A percentile compares a stretch with the other conserved stretches of the same genome.
Conservation (phyloP, 2,888 invertebrate genomes). For the Euzophera pinguis region DNA sequence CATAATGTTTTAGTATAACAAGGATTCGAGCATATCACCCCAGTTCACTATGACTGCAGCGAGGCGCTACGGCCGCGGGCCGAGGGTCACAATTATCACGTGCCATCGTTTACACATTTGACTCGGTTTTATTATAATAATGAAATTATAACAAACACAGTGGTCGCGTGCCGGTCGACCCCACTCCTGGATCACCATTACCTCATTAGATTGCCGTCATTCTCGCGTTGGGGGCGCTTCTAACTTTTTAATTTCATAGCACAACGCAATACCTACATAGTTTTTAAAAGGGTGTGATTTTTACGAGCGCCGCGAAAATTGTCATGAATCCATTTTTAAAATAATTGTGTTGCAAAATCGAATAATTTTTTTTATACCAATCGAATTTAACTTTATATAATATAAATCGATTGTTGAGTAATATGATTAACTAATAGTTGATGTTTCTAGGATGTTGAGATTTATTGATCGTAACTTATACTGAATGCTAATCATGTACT, state of each 20-base stretch:
- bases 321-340: not conserved
- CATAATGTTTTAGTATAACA: not conserved
- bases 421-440: not conserved
- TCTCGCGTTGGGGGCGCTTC: conserved; percentile 48
- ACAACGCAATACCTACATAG: conserved; percentile 34
- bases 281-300: conserved; percentile 59
- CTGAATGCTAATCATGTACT: not conserved
- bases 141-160: conserved; percentile 62
- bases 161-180: conserved; percentile 54
- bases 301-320: conserved; percentile 16
- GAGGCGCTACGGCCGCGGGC: conserved; percentile 12
- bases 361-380: no score
- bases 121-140: conserved; percentile 73
- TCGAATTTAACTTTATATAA: not conserved
- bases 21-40: not conserved
- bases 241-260: conserved; percentile 72
- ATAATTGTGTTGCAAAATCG: not conserved
- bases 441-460: not conserved
- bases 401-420: not conserved
- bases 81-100: conserved; percentile 51
- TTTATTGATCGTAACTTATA: not conserved
- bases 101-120: conserved; percentile 71
- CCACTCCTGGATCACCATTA: conserved; percentile 51
- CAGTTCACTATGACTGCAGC: not conserved
- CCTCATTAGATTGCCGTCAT: conserved; percentile 67